Conservation (phyloP, 2,113 vertebrate species). For the Brachyhypopomus occidentalis region DNA sequence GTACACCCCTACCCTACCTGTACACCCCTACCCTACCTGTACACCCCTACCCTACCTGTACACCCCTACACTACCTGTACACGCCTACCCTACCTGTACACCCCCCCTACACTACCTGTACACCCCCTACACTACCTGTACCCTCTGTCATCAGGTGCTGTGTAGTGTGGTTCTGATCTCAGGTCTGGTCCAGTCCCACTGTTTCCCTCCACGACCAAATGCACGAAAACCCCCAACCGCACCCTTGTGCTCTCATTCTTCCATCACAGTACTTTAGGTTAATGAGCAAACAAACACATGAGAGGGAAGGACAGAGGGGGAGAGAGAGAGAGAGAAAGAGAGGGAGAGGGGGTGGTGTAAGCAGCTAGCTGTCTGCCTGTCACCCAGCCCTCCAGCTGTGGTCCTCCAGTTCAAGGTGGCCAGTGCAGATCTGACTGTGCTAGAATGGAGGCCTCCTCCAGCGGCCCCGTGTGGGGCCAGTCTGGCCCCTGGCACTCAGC, state of each 20-base stretch:
- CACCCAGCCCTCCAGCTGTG: conserved; percentile 14
- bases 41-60: too few relatives aligned
- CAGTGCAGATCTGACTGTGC: conserved; percentile 30
- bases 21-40: too few relatives aligned
- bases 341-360: conserved; percentile 13
- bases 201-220: conserved; percentile 47
- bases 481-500: conserved; percentile 6
- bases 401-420: conserved; percentile 2
- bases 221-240: background rate
- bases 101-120: too few relatives aligned
- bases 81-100: too few relatives aligned
- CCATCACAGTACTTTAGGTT: conserved; percentile 58
- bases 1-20: too few relatives aligned
- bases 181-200: conserved; percentile 5
- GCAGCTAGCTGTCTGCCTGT: conserved; percentile 45
- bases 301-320: conserved; percentile 16
- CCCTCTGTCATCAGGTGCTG: conserved; percentile 12
- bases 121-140: too few relatives aligned
- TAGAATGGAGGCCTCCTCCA: conserved; percentile 37
- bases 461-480: background rate
- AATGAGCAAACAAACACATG: conserved; percentile 63
- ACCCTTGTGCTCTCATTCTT: conserved; percentile 53
- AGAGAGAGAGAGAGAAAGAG: conserved; percentile 7
- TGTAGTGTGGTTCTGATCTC: conserved; percentile 35
- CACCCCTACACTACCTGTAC: too few relatives aligned